Percentiles rank a stretch among this genome's conserved stretches.
These are phyloP conservation scores for Pelobates fuscus DNA, from an alignment of 2,113 vertebrate genomes.

Conservation along the genomic window DNA sequence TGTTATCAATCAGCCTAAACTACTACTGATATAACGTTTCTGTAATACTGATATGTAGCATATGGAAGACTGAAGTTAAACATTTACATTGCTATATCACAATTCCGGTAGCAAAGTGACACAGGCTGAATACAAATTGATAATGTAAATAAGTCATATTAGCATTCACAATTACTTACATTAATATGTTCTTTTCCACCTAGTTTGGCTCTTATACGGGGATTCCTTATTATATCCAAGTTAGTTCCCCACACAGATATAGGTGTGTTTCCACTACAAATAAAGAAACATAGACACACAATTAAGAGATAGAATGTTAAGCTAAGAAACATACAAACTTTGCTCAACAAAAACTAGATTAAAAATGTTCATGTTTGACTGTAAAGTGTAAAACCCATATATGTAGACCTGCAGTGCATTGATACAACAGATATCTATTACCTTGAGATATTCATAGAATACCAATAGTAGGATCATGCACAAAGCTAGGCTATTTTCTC, in stretches of 20 bases:
- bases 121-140: too few species aligned
- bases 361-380: neutral
- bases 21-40: too few species aligned
- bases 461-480: conserved; percentile 10
- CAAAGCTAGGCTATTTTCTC: conserved; percentile 20
- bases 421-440: neutral
- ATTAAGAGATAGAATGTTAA: neutral
- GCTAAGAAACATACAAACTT: neutral
- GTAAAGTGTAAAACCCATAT: neutral
- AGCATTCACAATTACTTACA: conserved; percentile 84
- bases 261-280: conserved; percentile 86
- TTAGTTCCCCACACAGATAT: conserved; percentile 92
- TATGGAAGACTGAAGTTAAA: too few species aligned
- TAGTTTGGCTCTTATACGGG: conserved; percentile 93
- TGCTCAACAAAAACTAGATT: neutral
- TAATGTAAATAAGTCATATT: too few species aligned
- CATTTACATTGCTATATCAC: too few species aligned
- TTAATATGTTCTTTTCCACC: conserved; percentile 89
- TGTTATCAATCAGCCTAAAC: too few species aligned
- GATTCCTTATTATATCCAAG: conserved; percentile 95
- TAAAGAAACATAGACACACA: neutral
- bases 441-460: conserved; percentile 16
- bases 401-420: neutral
- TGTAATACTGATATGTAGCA: too few species aligned
- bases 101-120: too few species aligned